A percentile compares a stretch with the other conserved stretches of the same genome.
These are phyloP conservation scores for Phenganax marumi DNA, from an alignment of 92 coral and sea anemone species.

Conservation along the genomic window DNA sequence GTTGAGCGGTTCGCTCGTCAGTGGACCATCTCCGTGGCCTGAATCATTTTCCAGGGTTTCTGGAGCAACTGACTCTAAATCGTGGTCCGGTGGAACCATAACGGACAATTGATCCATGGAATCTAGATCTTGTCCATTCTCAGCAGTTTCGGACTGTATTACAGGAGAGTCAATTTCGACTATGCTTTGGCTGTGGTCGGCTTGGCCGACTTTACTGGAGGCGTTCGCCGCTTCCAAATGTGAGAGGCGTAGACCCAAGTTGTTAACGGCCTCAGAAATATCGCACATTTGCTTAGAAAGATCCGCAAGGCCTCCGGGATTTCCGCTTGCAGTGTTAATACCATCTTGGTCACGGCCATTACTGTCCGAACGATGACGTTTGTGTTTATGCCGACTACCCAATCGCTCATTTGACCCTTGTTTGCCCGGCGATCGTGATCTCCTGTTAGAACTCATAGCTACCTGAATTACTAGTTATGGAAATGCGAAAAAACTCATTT, in stretches of 20 bases:
- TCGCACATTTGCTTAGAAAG: not conserved
- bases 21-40: slow-evolving; percentile 10
- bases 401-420: not conserved
- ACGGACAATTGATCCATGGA: slow-evolving; percentile 9
- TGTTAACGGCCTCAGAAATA: not conserved
- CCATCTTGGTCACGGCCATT: not conserved
- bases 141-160: not conserved
- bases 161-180: not conserved
- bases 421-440: not conserved
- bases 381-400: not conserved
- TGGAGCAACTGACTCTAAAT: slow-evolving; percentile 9
- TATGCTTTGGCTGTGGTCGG: not conserved
- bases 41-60: slow-evolving; percentile 9
- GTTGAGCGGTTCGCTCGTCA: slow-evolving; percentile 17
- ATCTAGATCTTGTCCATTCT: not conserved
- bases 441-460: not conserved
- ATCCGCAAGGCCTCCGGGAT: not conserved
- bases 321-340: not conserved
- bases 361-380: not conserved
- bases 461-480: not conserved
- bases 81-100: slow-evolving; percentile 19
- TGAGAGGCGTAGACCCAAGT: slow-evolving; percentile 1
- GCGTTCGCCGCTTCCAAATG: not conserved
- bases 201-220: not conserved
- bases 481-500: not conserved